These are phyloP conservation scores for Drusus annulatus DNA, from an alignment of 1,140 invertebrate genomes.

Conservation along the genomic window DNA sequence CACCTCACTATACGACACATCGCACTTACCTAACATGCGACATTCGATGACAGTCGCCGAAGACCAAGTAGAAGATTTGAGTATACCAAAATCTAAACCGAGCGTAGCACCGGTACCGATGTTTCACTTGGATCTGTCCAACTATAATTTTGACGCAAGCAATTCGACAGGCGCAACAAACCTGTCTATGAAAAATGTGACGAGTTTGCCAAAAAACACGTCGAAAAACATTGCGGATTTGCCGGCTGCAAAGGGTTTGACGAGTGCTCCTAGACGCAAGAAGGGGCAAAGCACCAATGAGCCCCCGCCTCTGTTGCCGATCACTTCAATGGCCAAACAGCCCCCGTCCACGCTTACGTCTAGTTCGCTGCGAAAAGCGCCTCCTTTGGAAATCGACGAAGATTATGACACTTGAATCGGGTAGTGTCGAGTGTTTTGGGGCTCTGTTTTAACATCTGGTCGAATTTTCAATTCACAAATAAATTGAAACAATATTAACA, in stretches of 20 bases:
- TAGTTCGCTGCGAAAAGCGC: neutral
- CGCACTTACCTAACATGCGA: constrained; percentile 1
- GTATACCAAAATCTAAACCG: constrained; percentile 12
- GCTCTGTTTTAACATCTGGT: no score
- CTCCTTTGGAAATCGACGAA: constrained; percentile 46
- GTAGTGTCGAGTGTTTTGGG: no score
- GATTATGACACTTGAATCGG: constrained; percentile 58
- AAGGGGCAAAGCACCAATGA: constrained; percentile 41
- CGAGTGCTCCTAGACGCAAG: neutral
- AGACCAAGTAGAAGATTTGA: constrained; percentile 1
- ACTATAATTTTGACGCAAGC: constrained; percentile 1
- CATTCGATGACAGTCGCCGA: neutral
- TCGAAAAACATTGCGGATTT: no score
- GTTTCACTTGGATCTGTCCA: constrained; percentile 15
- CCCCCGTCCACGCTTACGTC: neutral
- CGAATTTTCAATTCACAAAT: no score
- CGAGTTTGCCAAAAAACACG: no score
- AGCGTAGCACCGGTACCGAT: no score
- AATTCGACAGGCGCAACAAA: neutral
- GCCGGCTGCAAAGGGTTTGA: no score
- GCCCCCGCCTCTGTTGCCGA: constrained; percentile 52
- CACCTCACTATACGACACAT: neutral
- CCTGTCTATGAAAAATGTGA: no score
- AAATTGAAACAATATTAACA: no score
- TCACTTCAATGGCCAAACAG: constrained; percentile 22